Percentiles rank a stretch among this genome's conserved stretches.
phyloP scores from a whole-genome alignment of 92 coral and sea anemone species.

The Virgularia gustaviana region DNA sequence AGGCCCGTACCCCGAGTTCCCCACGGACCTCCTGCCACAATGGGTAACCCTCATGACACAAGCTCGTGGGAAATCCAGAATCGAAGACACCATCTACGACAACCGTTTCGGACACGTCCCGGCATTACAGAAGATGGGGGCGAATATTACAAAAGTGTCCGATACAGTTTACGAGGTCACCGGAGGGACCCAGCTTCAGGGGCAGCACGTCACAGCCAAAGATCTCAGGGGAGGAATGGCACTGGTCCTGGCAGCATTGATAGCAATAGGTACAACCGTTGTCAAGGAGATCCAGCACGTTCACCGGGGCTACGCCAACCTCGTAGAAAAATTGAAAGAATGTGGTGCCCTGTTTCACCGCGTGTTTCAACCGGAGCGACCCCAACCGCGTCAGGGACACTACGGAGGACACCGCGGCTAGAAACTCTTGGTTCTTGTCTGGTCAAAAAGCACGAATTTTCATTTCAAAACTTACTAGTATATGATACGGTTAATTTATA shows the following conservation, averaged over 20 bases:
- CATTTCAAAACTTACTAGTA: not conserved
- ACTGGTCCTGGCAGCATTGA: conserved; percentile 47
- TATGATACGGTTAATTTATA: no score
- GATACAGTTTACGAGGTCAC: conserved; percentile 6
- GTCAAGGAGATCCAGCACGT: conserved; percentile 54
- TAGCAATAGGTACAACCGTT: conserved; percentile 29
- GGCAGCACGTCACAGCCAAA: conserved; percentile 37
- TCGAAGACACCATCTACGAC: conserved; percentile 47
- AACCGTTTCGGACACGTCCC: conserved; percentile 51
- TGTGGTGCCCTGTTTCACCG: conserved; percentile 13
- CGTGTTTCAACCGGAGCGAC: not conserved
- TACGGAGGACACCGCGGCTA: not conserved
- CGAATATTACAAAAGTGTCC: conserved; percentile 1
- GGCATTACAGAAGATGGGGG: conserved; percentile 51
- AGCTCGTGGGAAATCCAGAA: conserved; percentile 38
- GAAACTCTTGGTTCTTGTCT: not conserved
- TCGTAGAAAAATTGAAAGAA: conserved; percentile 33
- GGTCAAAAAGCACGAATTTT: not conserved
- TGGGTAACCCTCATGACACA: conserved; percentile 54
- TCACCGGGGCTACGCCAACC: conserved; percentile 55
- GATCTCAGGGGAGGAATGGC: conserved; percentile 58
- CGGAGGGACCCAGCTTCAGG: conserved; percentile 5
- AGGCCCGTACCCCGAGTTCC: conserved; percentile 52
- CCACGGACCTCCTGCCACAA: conserved; percentile 58
- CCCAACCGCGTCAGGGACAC: not conserved